Evolutionary conservation across 2,113 vertebrate genomes (phyloP).

Genomic region (Tetrao urogallus): DNA sequence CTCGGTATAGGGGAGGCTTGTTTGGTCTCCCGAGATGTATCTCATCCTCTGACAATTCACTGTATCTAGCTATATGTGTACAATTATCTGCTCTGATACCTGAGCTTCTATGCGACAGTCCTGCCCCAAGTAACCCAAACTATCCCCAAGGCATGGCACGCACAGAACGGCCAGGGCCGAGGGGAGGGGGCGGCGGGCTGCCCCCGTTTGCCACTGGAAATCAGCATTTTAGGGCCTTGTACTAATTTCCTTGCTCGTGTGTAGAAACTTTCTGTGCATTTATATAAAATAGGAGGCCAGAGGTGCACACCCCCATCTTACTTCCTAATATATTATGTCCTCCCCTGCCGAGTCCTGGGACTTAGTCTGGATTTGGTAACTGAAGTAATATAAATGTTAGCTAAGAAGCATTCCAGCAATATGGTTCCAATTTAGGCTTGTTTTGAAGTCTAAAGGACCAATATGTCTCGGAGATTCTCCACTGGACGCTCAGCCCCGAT

Average conservation of each 20-base stretch:
- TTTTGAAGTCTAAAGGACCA: slow-evolving; percentile 85
- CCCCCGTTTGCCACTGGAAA: slow-evolving; percentile 63
- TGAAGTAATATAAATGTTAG: slow-evolving; percentile 85
- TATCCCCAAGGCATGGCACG: slow-evolving; percentile 63
- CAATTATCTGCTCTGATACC: slow-evolving; percentile 78
- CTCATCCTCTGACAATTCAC: slow-evolving; percentile 73
- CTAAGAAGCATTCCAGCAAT: slow-evolving; percentile 83
- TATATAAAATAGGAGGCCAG: slow-evolving; percentile 82
- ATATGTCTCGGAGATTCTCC: slow-evolving; percentile 82
- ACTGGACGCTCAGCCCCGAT: slow-evolving; percentile 76
- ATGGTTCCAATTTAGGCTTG: slow-evolving; percentile 87
- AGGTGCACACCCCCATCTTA: slow-evolving; percentile 76
- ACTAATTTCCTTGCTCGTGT: slow-evolving; percentile 77
- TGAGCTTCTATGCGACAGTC: slow-evolving; percentile 56
- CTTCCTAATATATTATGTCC: slow-evolving; percentile 85
- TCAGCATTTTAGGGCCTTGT: slow-evolving; percentile 68
- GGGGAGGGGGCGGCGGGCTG: slow-evolving; percentile 24
- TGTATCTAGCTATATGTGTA: slow-evolving; percentile 69
- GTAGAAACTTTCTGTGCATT: slow-evolving; percentile 77
- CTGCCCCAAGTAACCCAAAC: slow-evolving; percentile 62
- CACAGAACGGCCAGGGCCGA: slow-evolving; percentile 27
- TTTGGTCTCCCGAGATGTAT: slow-evolving; percentile 72
- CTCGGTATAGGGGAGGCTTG: slow-evolving; percentile 42
- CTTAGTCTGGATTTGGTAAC: slow-evolving; percentile 84
- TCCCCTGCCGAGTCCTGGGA: slow-evolving; percentile 80